Conservation (phyloP, 2,113 vertebrate species). For the Nycticryphes semicollaris region DNA sequence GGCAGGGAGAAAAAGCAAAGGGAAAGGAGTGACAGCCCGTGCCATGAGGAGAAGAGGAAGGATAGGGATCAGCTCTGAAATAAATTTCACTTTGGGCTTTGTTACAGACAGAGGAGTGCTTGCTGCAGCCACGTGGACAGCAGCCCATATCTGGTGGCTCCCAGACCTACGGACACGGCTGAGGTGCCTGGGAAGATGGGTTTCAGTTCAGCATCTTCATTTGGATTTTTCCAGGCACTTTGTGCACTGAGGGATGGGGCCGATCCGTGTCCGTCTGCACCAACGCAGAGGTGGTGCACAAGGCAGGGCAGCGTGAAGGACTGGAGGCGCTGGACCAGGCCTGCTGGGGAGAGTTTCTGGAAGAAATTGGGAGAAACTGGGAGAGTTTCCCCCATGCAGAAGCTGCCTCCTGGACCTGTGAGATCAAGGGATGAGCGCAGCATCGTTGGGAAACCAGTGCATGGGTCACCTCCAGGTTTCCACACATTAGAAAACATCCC, state of each 20-base stretch:
- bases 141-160: accelerated
- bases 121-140: accelerated
- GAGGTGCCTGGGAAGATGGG: not conserved
- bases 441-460: accelerated
- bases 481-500: not conserved
- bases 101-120: accelerated
- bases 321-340: accelerated
- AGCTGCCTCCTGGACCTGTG: not conserved
- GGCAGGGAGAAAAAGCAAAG: not conserved
- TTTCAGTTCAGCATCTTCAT: not conserved
- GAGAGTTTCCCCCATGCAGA: not conserved
- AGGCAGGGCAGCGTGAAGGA: not conserved
- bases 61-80: not conserved
- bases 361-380: not conserved
- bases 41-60: not conserved
- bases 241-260: not conserved
- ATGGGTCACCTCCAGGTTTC: not conserved
- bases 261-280: accelerated
- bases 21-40: not conserved
- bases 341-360: not conserved
- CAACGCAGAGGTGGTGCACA: not conserved
- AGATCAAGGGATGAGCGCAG: not conserved
- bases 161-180: accelerated
- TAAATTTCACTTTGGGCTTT: not conserved
- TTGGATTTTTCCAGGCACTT: not conserved